Evolutionary conservation across 2,797 vertebrate genomes (phyloP), one percentile per base, ranked within the genome.

Genomic region (Pipistrellus pipistrellus): DNA sequence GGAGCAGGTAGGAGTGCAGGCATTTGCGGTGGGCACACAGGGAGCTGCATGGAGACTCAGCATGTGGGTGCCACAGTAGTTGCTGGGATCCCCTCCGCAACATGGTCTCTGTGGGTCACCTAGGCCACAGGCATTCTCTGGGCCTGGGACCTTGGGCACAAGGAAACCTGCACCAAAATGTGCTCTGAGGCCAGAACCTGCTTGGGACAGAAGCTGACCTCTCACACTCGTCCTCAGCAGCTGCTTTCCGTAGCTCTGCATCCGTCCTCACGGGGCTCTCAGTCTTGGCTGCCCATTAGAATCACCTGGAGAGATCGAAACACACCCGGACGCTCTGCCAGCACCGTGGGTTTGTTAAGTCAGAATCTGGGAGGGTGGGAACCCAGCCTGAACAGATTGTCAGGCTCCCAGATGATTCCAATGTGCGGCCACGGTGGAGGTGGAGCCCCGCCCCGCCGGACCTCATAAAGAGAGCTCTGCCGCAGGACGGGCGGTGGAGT

Each of bases 371-470:
- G 51, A 15, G 18, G 13, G 1, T 15, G 62, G 38, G 35, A 48
- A 25, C 66, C 38, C 2, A 25, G 30, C 10, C 10, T 0, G 3
- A 53, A 66, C 35, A 1, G n/a, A 15, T 11, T 3, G 17, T n/a
- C 27, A 17, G 17, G 13, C 41, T 80, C 30, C 10, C 48, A 77
- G 94, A 73, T 89, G 93, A 75, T 59, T 80, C 20, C 51, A 23
- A 7, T 35, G 17, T 12, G 6, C 27, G 44, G 55, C 20, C 35
- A 14, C 0, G 0, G 4, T 1, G 15, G 73, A 7, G 5, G 53
- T 46, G 66, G 72, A 9, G 77, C 48, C 1, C 23, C 4, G 27
- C 18, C 44, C 44, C 0, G 0, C 18, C 0, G 18, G 38, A 32
- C 59, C 12, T 5, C 10, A 1, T 4, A 2, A 32, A 35, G 35